Evolutionary conservation across 1,140 invertebrate genomes (phyloP).

Genomic region (Drosophila persimilis): DNA sequence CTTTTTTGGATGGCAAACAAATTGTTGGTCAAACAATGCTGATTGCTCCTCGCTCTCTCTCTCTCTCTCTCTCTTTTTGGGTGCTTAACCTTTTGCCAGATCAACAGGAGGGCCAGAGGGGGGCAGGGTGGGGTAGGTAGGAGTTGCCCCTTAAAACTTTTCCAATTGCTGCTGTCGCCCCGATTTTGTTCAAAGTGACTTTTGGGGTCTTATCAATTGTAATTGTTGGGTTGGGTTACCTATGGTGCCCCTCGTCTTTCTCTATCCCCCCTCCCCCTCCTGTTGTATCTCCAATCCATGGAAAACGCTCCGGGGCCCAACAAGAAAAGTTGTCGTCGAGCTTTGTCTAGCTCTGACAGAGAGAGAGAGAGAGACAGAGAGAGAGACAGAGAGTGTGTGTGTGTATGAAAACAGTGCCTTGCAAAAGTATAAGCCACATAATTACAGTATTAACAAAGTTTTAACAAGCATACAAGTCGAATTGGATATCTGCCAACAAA

Average conservation of each 20-base stretch:
- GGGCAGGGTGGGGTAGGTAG: not conserved
- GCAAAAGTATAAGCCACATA: constrained; percentile 1
- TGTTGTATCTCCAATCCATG: constrained; percentile 24
- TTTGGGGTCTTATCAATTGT: constrained; percentile 73
- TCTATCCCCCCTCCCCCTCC: not conserved
- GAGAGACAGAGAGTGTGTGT: not conserved
- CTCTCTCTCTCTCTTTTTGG: not conserved
- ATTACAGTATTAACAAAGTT: not conserved
- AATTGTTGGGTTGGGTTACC: constrained; percentile 55
- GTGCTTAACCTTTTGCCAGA: not conserved
- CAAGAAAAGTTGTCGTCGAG: constrained; percentile 59
- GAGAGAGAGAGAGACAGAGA: no score
- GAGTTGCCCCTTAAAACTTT: constrained; percentile 56
- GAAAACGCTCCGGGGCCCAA: constrained; percentile 71
- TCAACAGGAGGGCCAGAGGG: not conserved
- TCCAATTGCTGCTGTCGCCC: constrained; percentile 54
- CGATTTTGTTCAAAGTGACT: constrained; percentile 65
- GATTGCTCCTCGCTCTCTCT: constrained; percentile 28
- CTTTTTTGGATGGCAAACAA: constrained; percentile 20
- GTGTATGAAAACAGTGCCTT: constrained; percentile 16
- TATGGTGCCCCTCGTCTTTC: constrained; percentile 1
- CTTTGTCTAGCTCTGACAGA: constrained; percentile 32
- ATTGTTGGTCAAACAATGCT: constrained; percentile 52
- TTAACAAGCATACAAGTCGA: no score
- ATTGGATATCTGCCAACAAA: no score